phyloP scores from a whole-genome alignment of 2,888 invertebrate genomes.

The Temnothorax ravouxi region DNA sequence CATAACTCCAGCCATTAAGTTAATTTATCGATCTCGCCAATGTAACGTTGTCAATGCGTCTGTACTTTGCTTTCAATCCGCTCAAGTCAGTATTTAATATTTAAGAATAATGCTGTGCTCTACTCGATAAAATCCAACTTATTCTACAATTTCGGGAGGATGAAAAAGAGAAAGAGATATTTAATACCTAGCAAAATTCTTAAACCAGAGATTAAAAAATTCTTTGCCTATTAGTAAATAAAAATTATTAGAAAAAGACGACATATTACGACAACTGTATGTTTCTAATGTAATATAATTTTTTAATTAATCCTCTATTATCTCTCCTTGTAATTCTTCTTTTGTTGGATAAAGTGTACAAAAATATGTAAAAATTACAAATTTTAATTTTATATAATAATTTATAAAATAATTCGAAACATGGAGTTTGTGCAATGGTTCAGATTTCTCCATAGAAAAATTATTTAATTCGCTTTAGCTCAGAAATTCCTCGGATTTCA shows the following conservation, averaged over 20 bases:
- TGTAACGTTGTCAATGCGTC: constrained; percentile 49
- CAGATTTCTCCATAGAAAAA: background rate
- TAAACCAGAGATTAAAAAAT: background rate
- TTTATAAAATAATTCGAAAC: background rate
- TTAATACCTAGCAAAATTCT: background rate
- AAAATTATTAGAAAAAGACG: background rate
- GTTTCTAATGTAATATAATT: background rate
- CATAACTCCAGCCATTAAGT: constrained; percentile 72
- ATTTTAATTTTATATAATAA: background rate
- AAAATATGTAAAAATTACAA: background rate
- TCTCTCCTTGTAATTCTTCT: background rate
- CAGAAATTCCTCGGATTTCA: constrained; percentile 52
- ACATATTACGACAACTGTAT: background rate
- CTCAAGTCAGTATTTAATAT: constrained; percentile 52
- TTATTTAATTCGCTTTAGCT: constrained; percentile 46
- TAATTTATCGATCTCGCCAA: constrained; percentile 64
- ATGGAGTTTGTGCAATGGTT: background rate
- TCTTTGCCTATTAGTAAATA: background rate
- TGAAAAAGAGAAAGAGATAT: background rate
- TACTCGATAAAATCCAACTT: background rate
- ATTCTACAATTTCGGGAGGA: background rate
- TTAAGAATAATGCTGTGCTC: constrained; percentile 23
- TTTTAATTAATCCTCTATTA: background rate
- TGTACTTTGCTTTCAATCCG: constrained; percentile 65
- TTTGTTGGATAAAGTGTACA: background rate